phyloP scores from a whole-genome alignment of 2,888 invertebrate genomes.

The Rambutsinella grinnellia region DNA sequence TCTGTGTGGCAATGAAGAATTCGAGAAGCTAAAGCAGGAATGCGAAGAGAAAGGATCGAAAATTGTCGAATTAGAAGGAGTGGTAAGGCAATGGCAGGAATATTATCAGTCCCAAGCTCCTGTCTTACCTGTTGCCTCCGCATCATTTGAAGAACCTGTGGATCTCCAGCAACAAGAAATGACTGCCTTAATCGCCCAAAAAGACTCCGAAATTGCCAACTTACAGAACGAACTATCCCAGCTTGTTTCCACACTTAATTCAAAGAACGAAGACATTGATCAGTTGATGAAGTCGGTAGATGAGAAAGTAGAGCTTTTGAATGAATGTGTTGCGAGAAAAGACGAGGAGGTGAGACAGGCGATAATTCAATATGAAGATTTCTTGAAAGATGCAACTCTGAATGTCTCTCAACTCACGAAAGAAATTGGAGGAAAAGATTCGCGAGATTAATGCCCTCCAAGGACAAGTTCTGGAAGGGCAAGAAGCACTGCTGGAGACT shows the following conservation, averaged over 20 bases:
- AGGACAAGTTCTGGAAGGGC: slow-evolving; percentile 20
- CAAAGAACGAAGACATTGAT: slow-evolving; percentile 53
- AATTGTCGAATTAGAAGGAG: slow-evolving; percentile 29
- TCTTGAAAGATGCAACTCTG: slow-evolving; percentile 39
- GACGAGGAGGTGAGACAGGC: slow-evolving; percentile 59
- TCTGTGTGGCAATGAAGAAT: not conserved
- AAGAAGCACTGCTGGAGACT: slow-evolving; percentile 11
- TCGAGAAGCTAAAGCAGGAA: slow-evolving; percentile 9
- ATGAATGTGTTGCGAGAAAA: slow-evolving; percentile 50
- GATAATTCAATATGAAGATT: slow-evolving; percentile 56
- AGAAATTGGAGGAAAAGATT: slow-evolving; percentile 44
- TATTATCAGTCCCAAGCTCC: not conserved
- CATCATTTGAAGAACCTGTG: not conserved
- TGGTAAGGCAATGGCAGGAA: not conserved
- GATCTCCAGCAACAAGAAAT: not conserved
- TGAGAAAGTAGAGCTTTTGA: slow-evolving; percentile 52
- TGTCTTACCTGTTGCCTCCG: not conserved
- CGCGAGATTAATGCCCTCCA: slow-evolving; percentile 32
- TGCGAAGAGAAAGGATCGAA: slow-evolving; percentile 19
- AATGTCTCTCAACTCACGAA: slow-evolving; percentile 48
- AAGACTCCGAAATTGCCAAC: slow-evolving; percentile 23
- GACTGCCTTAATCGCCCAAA: slow-evolving; percentile 2
- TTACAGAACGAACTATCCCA: slow-evolving; percentile 33
- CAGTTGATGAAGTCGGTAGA: slow-evolving; percentile 56
- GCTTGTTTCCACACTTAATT: slow-evolving; percentile 28